Evolutionary conservation across 2,888 invertebrate species (phyloP), one percentile per base, ranked within the genome.

Genomic region (Diploptera punctata): DNA sequence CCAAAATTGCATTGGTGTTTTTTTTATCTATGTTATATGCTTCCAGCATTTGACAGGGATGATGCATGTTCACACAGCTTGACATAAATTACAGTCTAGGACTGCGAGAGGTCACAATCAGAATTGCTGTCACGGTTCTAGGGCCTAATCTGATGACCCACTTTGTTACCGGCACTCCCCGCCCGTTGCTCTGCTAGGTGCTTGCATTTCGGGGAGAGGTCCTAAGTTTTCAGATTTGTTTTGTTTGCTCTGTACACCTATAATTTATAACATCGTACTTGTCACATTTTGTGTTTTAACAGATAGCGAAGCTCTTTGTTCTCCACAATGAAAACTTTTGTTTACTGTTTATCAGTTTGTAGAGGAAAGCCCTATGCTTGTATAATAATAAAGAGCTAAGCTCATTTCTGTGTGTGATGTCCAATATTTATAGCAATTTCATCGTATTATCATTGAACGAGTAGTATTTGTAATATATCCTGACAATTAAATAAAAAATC

Each of bases 111-210:
- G 43, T 43, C 44, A 68, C 72, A 72, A 68, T 67, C 72, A 67
- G 72, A 68, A 68, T 61, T 26, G 61, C 72, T 71, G 69, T 69
- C 69, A 60, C 38, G 60, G 54, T 26, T 38, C 24, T 38, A 10
- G 54, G 54, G 31, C 21, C 43, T 49, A 71, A 65, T 61, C 61
- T 71, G 71, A 71, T 52, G 65, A 33, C 65, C 71, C 24, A 71
- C 62, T 71, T 52, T 71, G 65, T 65, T 38, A 67, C 52, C n/a
- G 71, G 26, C 24, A 21, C 18, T 5, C 52, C n/a, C n/a, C n/a
- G n/a, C n/a, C n/a, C n/a, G n/a, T n/a, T 33, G 33, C 33, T 7
- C 10, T 33, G 33, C 33, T n/a, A n/a, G 47, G 9, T 47, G 47
- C 47, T n/a, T 47, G 7, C 33, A 33, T 47, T 47, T n/a, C 47